Evolutionary conservation across 2,888 invertebrate genomes (phyloP).

Genomic region (Mimumesa dahlbomi): DNA sequence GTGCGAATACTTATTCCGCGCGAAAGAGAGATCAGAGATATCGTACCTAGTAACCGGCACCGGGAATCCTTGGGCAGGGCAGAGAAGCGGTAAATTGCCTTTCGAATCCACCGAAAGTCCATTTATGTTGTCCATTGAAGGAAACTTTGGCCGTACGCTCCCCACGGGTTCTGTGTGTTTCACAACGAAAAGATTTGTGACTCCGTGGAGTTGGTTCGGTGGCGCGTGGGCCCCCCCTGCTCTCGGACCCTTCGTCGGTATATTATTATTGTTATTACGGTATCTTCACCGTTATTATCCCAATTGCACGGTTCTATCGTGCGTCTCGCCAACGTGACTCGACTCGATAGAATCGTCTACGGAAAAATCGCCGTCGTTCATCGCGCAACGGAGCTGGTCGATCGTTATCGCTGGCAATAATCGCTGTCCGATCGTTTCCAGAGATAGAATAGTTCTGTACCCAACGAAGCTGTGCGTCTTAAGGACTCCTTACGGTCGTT

Average conservation of each 20-base stretch:
- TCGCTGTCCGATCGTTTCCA: conserved; percentile 12
- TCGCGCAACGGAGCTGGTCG: conserved; percentile 27
- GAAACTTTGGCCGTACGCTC: conserved; percentile 84
- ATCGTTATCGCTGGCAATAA: conserved; percentile 13
- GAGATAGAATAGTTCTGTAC: conserved; percentile 27
- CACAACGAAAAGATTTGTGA: conserved; percentile 39
- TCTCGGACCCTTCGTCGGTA: conserved; percentile 32
- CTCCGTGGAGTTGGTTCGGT: conserved; percentile 12
- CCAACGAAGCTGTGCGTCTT: no score
- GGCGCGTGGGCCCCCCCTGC: conserved; percentile 36
- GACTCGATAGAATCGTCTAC: conserved; percentile 9
- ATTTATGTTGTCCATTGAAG: conserved; percentile 78
- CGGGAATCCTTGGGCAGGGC: conserved; percentile 88
- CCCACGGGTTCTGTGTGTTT: conserved; percentile 82
- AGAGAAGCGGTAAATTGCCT: conserved; percentile 83
- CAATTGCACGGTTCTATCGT: conserved; percentile 14
- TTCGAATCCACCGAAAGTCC: conserved; percentile 70
- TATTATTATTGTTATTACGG: conserved; percentile 24
- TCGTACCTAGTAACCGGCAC: conserved; percentile 83
- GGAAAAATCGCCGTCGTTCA: conserved; percentile 9
- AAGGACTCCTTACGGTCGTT: no score
- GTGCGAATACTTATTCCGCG: background rate
- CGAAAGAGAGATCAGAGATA: conserved; percentile 34
- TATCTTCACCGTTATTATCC: conserved; percentile 17
- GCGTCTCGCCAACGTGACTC: conserved; percentile 13